Base-by-base conservation (phyloP, 2,797 vertebrate genomes). In the Gadopsis marmoratus region DNA sequence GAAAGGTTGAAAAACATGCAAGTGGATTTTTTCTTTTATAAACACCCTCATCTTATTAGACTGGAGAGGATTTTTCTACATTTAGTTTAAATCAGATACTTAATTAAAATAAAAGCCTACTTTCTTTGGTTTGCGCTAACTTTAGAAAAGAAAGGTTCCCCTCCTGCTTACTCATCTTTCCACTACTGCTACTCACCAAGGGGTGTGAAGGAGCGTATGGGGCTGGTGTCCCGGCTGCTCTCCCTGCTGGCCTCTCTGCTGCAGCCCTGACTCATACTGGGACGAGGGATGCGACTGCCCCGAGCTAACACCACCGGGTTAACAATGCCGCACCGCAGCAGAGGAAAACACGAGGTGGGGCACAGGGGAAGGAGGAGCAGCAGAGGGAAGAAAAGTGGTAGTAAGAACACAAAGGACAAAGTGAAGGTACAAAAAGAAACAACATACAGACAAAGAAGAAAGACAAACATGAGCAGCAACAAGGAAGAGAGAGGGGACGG, bases 261-360 rank as follows among this genome's bases (percentile, higher is more conserved):
- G 96, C 98, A 99, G 82, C 98, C 97, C 96, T 99, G 98, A 96
- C 98, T 99, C 96, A 99, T 97, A 94, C 98, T 99, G 93, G 98
- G 98, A 76, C 98, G 97, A 88, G 98, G 98, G 92, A 99, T 99
- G 90, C 98, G 98, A 93, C 98, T 99, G 95, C 97, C 97, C 91
- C 97, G 97, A n/a, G 96, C 98, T 99, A 96, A 93, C 66, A 75
- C 66, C 88, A 68, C 84, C 79, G 62, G 16, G 77, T 79, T 83
- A 56, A 81, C 76, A 82, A 86, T 72, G 63, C 41, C 65, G 31
- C 71, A 65, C 50, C 79, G 68, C 67, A 55, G 80, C 70, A 58
- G 60, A 67, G 76, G 65, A 23, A 62, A 51, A 68, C 26, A 13
- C 11, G 67, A 71, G 33, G 1, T 50, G 54, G 26, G 31, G 67